Conservation (phyloP, 2,888 invertebrate species). For the Hydrotaea diabolus region DNA sequence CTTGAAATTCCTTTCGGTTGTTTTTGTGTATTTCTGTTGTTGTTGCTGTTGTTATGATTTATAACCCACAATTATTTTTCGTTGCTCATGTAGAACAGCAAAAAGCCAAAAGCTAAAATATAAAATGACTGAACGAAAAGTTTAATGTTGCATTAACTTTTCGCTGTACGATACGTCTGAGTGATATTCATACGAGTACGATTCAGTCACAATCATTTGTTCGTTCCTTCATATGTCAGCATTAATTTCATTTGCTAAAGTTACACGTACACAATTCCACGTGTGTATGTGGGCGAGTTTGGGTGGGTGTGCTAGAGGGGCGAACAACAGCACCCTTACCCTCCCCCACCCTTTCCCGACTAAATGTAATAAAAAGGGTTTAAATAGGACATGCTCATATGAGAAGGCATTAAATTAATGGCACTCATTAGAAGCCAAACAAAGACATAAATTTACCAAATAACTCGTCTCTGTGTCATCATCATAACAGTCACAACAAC, state of each 20-base stretch:
- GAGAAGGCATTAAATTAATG: slow-evolving; percentile 41
- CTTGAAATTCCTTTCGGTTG: no score
- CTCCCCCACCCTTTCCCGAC: no score
- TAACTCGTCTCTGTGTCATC: neutral
- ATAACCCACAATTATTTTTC: neutral
- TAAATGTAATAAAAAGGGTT: slow-evolving; percentile 16
- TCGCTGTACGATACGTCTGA: neutral
- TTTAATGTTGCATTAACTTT: slow-evolving; percentile 40
- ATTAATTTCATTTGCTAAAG: slow-evolving; percentile 5
- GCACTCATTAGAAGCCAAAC: slow-evolving; percentile 54
- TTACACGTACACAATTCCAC: neutral
- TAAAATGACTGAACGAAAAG: slow-evolving; percentile 15
- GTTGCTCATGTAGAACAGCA: neutral
- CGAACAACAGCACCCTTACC: neutral
- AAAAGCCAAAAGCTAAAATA: neutral
- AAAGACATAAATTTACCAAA: slow-evolving; percentile 55
- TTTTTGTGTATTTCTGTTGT: no score
- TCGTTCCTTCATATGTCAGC: neutral
- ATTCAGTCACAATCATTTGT: neutral
- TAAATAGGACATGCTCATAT: neutral
- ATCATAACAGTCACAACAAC: no score
- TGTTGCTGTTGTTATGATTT: neutral
- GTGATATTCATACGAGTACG: neutral
- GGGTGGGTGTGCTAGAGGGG: neutral
- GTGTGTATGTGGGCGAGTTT: neutral